These are phyloP conservation scores for Cacoxenus indagator DNA, from an alignment of 2,888 invertebrate genomes.

Conservation along the genomic window DNA sequence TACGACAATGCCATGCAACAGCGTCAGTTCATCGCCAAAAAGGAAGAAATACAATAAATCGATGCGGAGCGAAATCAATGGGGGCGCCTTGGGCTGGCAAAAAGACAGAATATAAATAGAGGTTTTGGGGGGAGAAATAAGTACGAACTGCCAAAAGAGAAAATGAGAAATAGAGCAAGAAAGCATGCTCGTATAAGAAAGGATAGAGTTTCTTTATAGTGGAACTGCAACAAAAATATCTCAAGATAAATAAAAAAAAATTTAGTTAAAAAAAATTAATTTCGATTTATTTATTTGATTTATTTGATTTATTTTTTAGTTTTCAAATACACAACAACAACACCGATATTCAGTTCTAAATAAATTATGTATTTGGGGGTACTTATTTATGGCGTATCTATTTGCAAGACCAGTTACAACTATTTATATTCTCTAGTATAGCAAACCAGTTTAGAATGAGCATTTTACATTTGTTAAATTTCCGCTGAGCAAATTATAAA, in stretches of 20 bases:
- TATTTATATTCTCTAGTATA: slow-evolving; percentile 29
- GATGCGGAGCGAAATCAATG: neutral
- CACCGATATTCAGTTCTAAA: neutral
- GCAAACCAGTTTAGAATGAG: slow-evolving; percentile 53
- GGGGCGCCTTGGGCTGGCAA: neutral
- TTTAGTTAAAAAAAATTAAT: neutral
- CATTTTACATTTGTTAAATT: slow-evolving; percentile 62
- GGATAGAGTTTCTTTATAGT: neutral
- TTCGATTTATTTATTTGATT: neutral
- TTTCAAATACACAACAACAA: neutral
- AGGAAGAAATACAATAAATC: neutral
- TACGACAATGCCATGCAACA: slow-evolving; percentile 29
- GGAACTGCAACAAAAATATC: neutral
- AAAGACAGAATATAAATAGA: neutral
- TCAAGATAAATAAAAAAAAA: neutral
- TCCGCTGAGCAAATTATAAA: slow-evolving; percentile 54
- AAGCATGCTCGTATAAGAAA: slow-evolving; percentile 2
- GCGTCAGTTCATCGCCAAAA: neutral
- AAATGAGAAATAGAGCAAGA: slow-evolving; percentile 27
- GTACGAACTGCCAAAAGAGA: slow-evolving; percentile 17
- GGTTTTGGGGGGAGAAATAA: neutral
- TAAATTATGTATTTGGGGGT: neutral
- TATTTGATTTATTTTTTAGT: no score
- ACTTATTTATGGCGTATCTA: slow-evolving; percentile 26
- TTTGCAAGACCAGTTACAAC: neutral